phyloP scores from a whole-genome alignment of 1,140 invertebrate species.

The Drosophila chauvacae region DNA sequence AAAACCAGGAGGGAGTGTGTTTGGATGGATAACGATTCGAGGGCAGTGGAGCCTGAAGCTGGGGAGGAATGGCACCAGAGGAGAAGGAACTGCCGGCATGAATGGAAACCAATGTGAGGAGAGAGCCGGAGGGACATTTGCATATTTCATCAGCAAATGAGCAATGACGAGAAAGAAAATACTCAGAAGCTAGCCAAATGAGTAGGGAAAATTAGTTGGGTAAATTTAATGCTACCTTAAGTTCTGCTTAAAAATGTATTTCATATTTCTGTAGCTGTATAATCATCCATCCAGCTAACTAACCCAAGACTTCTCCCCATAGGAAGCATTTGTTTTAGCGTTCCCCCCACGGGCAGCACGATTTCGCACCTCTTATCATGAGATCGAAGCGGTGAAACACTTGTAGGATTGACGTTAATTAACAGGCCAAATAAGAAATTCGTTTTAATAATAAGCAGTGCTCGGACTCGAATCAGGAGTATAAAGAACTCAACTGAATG shows the following conservation, averaged over 20 bases:
- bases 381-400: constrained; percentile 12
- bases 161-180: constrained; percentile 14
- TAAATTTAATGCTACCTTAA: not conserved
- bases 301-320: not conserved
- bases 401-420: constrained; percentile 29
- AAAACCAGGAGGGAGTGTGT: constrained; percentile 1
- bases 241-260: not conserved
- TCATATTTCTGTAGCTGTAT: not conserved
- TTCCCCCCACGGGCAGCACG: constrained; percentile 37
- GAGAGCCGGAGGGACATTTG: constrained; percentile 20
- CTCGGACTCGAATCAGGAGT: not conserved
- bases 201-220: not conserved
- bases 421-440: constrained; percentile 26
- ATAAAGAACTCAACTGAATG: constrained; percentile 9
- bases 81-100: not conserved
- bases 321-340: constrained; percentile 24
- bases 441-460: constrained; percentile 5
- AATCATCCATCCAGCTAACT: constrained; percentile 1
- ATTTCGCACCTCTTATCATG: constrained; percentile 52
- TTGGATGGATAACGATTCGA: constrained; percentile 24
- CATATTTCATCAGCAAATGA: constrained; percentile 48
- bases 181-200: not conserved
- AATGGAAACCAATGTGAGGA: constrained; percentile 8
- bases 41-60: constrained; percentile 40
- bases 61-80: not conserved